Percentiles rank a stretch among this genome's conserved stretches.
phyloP scores from a whole-genome alignment of 1,140 invertebrate genomes.

The Ceratosolen fusciceps region DNA sequence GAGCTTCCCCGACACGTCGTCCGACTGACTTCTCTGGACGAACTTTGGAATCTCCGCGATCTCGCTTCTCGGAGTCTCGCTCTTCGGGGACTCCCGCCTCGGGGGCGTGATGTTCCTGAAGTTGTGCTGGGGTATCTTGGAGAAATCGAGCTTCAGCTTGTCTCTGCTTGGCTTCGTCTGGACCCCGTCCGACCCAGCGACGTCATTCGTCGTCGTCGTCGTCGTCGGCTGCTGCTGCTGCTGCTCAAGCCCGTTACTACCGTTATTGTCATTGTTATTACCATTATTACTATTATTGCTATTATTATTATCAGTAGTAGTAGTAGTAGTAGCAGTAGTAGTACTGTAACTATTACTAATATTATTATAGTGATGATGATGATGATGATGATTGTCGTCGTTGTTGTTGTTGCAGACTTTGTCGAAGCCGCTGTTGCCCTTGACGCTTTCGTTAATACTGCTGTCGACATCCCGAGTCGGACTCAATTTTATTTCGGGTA shows the following conservation, averaged over 20 bases:
- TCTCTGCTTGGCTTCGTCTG: constrained; percentile 55
- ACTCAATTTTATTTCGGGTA: not conserved
- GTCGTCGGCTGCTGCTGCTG: not conserved
- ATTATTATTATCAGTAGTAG: no score
- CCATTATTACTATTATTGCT: no score
- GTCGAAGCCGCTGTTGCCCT: no score
- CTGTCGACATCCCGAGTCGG: not conserved
- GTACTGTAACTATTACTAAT: no score
- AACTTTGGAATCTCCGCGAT: not conserved
- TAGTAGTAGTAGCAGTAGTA: no score
- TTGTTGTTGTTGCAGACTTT: not conserved
- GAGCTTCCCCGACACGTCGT: constrained; percentile 44
- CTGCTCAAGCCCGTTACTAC: not conserved
- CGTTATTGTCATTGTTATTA: no score
- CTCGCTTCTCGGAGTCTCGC: constrained; percentile 51
- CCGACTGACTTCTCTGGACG: constrained; percentile 25
- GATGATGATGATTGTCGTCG: no score
- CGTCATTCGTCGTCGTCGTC: not conserved
- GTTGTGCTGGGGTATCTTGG: constrained; percentile 72
- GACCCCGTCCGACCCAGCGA: not conserved
- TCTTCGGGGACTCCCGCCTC: constrained; percentile 57
- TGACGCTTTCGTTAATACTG: not conserved
- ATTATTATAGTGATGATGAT: no score
- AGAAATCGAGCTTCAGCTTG: constrained; percentile 79
- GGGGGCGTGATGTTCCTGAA: constrained; percentile 56